phyloP scores from a whole-genome alignment of 2,113 vertebrate species.

The Triplophysa rosa region DNA sequence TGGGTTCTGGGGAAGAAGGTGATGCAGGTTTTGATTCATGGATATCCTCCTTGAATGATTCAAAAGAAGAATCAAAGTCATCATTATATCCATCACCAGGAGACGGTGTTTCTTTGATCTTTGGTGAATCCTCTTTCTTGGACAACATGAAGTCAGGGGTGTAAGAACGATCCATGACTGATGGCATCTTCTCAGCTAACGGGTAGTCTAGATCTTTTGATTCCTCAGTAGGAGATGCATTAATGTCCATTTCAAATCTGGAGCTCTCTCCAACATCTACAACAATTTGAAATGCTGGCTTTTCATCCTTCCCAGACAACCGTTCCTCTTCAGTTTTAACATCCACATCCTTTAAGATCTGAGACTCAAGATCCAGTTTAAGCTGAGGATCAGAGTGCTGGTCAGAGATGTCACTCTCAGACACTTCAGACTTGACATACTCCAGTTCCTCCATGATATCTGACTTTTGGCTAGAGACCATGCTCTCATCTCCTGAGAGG shows the following conservation, averaged over 20 bases:
- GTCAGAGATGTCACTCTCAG: slow-evolving; percentile 59
- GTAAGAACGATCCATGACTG: slow-evolving; percentile 59
- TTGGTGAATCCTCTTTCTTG: slow-evolving; percentile 62
- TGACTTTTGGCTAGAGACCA: slow-evolving; percentile 68
- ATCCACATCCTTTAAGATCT: slow-evolving; percentile 53
- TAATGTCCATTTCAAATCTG: slow-evolving; percentile 21
- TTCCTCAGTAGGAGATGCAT: slow-evolving; percentile 48
- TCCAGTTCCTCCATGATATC: slow-evolving; percentile 78
- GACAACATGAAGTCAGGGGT: slow-evolving; percentile 70
- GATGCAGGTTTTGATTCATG: slow-evolving; percentile 56
- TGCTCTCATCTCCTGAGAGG: slow-evolving; percentile 51
- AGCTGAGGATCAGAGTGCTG: slow-evolving; percentile 65
- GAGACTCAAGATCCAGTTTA: slow-evolving; percentile 65
- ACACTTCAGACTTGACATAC: slow-evolving; percentile 64
- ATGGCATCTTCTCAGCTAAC: slow-evolving; percentile 57
- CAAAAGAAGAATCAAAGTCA: slow-evolving; percentile 75
- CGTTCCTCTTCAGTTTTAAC: slow-evolving; percentile 16
- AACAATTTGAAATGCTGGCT: slow-evolving; percentile 28
- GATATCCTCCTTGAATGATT: slow-evolving; percentile 59
- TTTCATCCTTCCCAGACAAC: slow-evolving; percentile 3
- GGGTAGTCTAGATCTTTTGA: slow-evolving; percentile 53
- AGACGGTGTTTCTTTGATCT: slow-evolving; percentile 47
- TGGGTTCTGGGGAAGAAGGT: slow-evolving; percentile 52
- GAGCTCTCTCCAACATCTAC: slow-evolving; percentile 44
- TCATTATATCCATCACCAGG: slow-evolving; percentile 67